Percentiles rank a stretch among this genome's conserved stretches.
Evolutionary conservation across 2,888 invertebrate genomes (phyloP).

Genomic region (Taenaris catops): DNA sequence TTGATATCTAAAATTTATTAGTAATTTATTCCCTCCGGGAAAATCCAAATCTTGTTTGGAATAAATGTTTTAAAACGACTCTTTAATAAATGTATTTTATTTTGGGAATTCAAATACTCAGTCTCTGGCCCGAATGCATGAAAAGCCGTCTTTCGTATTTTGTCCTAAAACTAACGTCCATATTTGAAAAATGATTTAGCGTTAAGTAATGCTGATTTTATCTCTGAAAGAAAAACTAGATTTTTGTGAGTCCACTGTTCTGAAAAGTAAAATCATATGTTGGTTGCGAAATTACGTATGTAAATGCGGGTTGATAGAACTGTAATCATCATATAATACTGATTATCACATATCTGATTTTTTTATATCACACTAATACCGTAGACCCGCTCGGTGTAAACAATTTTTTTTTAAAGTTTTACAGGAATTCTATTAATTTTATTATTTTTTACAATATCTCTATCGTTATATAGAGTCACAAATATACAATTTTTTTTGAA

Average conservation of each 20-base stretch:
- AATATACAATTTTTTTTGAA: too few species aligned
- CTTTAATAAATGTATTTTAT: background rate
- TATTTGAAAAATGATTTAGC: constrained; percentile 72
- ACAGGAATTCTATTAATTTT: too few species aligned
- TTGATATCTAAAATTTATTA: background rate
- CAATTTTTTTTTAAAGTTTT: too few species aligned
- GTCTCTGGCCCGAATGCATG: constrained; percentile 47
- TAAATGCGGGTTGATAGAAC: constrained; percentile 10
- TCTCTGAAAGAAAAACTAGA: constrained; percentile 32
- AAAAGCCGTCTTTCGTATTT: constrained; percentile 68
- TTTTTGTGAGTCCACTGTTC: constrained; percentile 18
- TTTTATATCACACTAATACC: too few species aligned
- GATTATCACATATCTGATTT: too few species aligned
- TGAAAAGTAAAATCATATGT: too few species aligned
- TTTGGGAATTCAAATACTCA: constrained; percentile 17
- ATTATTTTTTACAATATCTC: too few species aligned
- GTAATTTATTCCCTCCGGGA: constrained; percentile 6
- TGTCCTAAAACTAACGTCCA: constrained; percentile 76
- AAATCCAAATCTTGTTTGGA: background rate
- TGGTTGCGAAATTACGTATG: constrained; percentile 10
- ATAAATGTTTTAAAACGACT: background rate
- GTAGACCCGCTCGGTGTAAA: too few species aligned
- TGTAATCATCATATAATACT: too few species aligned
- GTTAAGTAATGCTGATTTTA: constrained; percentile 64
- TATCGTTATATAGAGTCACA: too few species aligned